A percentile compares a stretch with the other conserved stretches of the same genome.
These are phyloP conservation scores for Cyclopterus lumpus DNA, from an alignment of 2,797 vertebrate genomes.

Conservation along the genomic window DNA sequence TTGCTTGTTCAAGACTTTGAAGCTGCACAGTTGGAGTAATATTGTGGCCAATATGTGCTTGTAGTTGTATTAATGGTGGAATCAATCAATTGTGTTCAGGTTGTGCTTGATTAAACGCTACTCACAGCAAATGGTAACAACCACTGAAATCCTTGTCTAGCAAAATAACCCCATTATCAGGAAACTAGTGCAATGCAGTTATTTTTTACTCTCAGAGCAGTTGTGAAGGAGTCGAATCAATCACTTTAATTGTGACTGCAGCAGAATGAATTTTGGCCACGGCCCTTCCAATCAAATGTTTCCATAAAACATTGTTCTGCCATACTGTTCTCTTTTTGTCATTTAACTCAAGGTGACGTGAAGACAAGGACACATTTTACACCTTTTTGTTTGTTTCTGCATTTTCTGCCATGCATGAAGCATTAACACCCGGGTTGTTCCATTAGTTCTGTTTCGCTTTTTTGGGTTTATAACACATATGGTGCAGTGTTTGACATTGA, in stretches of 20 bases:
- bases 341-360: constrained; percentile 9
- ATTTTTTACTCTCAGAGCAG: constrained; percentile 26
- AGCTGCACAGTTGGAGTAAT: constrained; percentile 32
- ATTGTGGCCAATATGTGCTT: background rate
- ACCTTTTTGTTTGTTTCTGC: constrained; percentile 4
- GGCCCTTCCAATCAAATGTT: constrained; percentile 28
- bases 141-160: background rate
- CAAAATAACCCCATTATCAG: constrained; percentile 10
- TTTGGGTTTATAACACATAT: constrained; percentile 1
- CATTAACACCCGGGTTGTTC: background rate
- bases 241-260: constrained; percentile 52
- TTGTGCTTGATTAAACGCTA: constrained; percentile 13
- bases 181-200: constrained; percentile 26
- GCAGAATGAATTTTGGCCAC: constrained; percentile 18
- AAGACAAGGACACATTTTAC: background rate
- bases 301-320: constrained; percentile 26
- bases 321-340: constrained; percentile 23
- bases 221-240: constrained; percentile 33
- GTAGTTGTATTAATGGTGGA: constrained; percentile 19
- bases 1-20: constrained; percentile 44
- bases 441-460: background rate
- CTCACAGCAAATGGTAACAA: background rate
- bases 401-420: background rate
- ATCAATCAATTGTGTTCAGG: constrained; percentile 33
- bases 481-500: constrained; percentile 5